Base-by-base conservation (phyloP, 2,888 invertebrate genomes). In the Lasioglossum marginatum region DNA sequence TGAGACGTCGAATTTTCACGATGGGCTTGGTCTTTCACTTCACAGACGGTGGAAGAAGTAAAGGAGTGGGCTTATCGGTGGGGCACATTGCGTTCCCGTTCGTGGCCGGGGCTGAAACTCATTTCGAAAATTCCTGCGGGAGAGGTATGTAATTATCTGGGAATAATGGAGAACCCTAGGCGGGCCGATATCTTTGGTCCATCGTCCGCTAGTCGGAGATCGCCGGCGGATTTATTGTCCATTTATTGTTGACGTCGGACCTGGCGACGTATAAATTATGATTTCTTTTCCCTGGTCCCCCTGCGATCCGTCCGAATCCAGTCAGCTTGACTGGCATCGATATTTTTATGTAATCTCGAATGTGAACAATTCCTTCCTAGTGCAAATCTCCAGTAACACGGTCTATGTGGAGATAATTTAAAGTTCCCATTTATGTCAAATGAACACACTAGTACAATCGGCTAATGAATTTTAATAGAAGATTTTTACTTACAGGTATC, bases 81-180 rank as follows among this genome's bases (percentile, higher is more conserved):
- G 23, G 48, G 19, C 48, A 48, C 48, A 48, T 48, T 57, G 37
- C 70, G 79, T 60, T 43, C 74, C n/a, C 68, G 60, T 66, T 52
- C 57, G 72, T 31, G 57, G 45, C 31, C 68, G 80, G 6, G 86
- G 85, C 87, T 89, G 86, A 87, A 92, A 91, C 91, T 92, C 91
- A 90, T 92, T 93, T 92, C 85, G 85, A 91, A 92, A 92, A 92
- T 92, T 93, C 92, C 92, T 88, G 43, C 78, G 87, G 89, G 88
- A 92, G 91, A 91, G 76, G 89, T 88, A 87, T 92, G 89, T 90
- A 92, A 93, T 93, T 93, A 93, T 92, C 89, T 87, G 87, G 88
- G 88, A 91, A 91, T 92, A 92, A 92, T 92, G 91, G 90, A 89
- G 87, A 91, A 68, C 84, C 90, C 91, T 91, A 86, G 91, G 90